Base-by-base conservation (phyloP, 1,140 invertebrate genomes). In the Halotydeus destructor region DNA sequence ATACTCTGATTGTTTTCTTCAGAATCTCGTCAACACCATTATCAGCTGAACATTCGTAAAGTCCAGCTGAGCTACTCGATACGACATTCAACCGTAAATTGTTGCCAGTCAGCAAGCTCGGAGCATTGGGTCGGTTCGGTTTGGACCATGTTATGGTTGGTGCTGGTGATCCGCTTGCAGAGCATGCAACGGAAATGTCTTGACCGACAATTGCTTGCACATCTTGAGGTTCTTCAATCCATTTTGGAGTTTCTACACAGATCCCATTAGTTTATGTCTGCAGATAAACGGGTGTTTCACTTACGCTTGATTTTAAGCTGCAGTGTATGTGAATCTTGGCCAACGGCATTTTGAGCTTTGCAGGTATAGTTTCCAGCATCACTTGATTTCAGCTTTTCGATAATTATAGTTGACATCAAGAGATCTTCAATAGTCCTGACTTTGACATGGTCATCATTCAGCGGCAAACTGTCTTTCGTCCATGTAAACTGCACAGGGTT, bases 201-300 rank as follows among this genome's bases (percentile, higher is more conserved):
- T 82, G 72, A 1, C 78, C 77, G 8, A 82, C 72, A 2, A 81
- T 75, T 5, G 82, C 79, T 49, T 74, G 81, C 5, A 76, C 69
- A 54, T 91, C 82, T 49, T 72, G 68, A 0, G 85, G 85, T 55
- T 89, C 82, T 47, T 81, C 66, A 2, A 81, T 71, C 86, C 86
- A 93, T 51, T 76, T 70, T 11, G 84, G 83, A 5, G 84, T 82
- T 35, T 91, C 81, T 86, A 55, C 42, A 68, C 65, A n/a, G n/a
- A n/a, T n/a, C n/a, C n/a, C n/a, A n/a, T n/a, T n/a, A n/a, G n/a
- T n/a, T n/a, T n/a, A n/a, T n/a, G n/a, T 9, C 28, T 9, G n/a
- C n/a, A 30, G 14, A 30, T 30, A 30, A 30, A 30, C n/a, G 14
- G 14, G 28, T 30, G 9, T 30, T 30, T 30, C n/a, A 30, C 3